Evolutionary conservation across 1,140 invertebrate species (phyloP).

Genomic region (Lepidurus arcticus): DNA sequence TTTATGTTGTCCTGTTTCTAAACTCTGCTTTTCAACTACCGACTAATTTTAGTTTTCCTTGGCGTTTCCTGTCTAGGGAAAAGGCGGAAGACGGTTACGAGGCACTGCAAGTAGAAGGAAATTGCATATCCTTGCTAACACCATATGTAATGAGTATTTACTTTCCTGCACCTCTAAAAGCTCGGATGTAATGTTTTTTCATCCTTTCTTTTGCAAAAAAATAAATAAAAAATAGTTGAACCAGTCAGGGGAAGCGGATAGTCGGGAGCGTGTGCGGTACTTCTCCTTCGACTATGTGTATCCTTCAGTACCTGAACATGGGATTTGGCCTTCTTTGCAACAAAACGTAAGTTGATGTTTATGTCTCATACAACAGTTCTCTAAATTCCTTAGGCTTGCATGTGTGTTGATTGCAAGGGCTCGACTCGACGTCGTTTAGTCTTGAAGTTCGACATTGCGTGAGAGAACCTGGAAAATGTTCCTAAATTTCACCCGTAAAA

Average conservation of each 20-base stretch:
- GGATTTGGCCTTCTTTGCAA: background rate
- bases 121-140: constrained; percentile 13
- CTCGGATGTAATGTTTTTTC: background rate
- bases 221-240: background rate
- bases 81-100: constrained; percentile 6
- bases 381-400: background rate
- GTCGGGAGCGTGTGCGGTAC: background rate
- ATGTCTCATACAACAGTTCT: background rate
- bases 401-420: constrained; percentile 7
- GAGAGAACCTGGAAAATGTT: background rate
- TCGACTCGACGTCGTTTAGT: background rate
- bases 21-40: background rate
- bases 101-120: background rate
- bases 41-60: constrained; percentile 1
- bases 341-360: constrained; percentile 1
- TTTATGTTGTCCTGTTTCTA: background rate
- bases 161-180: no score
- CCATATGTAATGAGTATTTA: background rate
- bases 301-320: background rate
- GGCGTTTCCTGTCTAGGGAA: background rate
- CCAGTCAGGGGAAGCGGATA: background rate
- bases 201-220: background rate
- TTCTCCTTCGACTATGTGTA: constrained; percentile 11
- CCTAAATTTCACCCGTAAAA: constrained; percentile 13
- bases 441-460: background rate